These are phyloP conservation scores for Nannobrachium achirus DNA, from an alignment of 2,113 vertebrate species.

Conservation along the genomic window DNA sequence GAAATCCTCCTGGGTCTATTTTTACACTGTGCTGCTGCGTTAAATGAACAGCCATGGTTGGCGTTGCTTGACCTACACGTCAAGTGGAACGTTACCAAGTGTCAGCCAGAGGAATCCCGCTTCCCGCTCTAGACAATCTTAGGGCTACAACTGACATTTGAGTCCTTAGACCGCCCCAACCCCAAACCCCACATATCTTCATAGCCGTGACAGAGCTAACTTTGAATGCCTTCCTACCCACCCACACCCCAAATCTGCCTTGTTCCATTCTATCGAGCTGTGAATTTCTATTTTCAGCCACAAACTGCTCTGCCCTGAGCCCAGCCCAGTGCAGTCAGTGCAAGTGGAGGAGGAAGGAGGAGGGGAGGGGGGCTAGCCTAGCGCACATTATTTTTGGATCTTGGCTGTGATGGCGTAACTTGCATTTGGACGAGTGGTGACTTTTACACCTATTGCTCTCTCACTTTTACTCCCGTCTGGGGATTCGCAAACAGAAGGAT, in stretches of 20 bases:
- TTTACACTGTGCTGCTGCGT: too few species aligned
- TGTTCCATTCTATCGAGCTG: not conserved
- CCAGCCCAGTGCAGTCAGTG: conserved; percentile 19
- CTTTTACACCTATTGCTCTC: conserved; percentile 11
- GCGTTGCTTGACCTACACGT: conserved; percentile 16
- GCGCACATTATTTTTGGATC: conserved; percentile 21
- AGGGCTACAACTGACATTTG: conserved; percentile 7
- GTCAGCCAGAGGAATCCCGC: conserved; percentile 18
- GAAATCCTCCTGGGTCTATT: too few species aligned
- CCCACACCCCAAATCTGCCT: not conserved
- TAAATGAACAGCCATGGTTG: too few species aligned
- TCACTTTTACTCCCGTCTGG: too few species aligned
- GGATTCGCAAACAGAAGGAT: too few species aligned
- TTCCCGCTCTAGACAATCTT: conserved; percentile 30
- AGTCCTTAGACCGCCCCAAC: not conserved
- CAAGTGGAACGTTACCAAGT: conserved; percentile 17
- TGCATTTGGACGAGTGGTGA: conserved; percentile 27
- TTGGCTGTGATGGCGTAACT: conserved; percentile 15
- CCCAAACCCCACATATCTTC: not conserved
- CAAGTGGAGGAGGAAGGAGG: too few species aligned
- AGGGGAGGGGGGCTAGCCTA: conserved; percentile 21
- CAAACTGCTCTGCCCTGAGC: not conserved
- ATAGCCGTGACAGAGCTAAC: not conserved
- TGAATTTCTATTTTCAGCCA: conserved; percentile 53
- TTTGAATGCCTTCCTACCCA: not conserved